A percentile compares a stretch with the other conserved stretches of the same genome.
Evolutionary conservation across 1,140 invertebrate genomes (phyloP).

Genomic region (Drosophila sechellia): DNA sequence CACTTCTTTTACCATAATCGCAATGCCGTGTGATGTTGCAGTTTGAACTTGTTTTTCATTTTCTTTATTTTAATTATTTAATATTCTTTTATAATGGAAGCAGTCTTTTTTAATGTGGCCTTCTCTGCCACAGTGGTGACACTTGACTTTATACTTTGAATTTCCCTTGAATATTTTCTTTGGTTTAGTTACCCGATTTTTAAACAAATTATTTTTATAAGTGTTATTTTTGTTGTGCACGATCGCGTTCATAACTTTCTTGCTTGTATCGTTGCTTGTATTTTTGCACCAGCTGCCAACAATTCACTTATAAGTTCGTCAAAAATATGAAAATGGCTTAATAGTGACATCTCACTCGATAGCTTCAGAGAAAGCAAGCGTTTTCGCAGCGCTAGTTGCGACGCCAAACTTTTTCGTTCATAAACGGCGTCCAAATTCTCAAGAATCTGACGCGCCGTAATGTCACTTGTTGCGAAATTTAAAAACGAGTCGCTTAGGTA

Average conservation of each 20-base stretch:
- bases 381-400: too few relatives aligned
- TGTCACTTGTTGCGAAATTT: too few relatives aligned
- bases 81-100: constrained; percentile 10
- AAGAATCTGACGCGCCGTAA: too few relatives aligned
- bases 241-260: constrained; percentile 2
- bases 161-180: constrained; percentile 13
- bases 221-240: neutral
- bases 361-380: too few relatives aligned
- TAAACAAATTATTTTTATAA: neutral
- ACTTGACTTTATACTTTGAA: constrained; percentile 12
- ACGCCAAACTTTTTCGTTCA: too few relatives aligned
- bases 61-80: constrained; percentile 8
- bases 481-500: too few relatives aligned
- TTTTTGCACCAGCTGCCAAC: constrained; percentile 11
- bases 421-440: too few relatives aligned
- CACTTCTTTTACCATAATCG: constrained; percentile 21
- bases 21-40: constrained; percentile 19
- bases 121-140: constrained; percentile 4
- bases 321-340: too few relatives aligned
- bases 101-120: constrained; percentile 18
- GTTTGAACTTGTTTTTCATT: constrained; percentile 7
- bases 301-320: constrained; percentile 75
- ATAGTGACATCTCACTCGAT: too few relatives aligned
- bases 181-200: constrained; percentile 2
- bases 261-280: constrained; percentile 19